Base-by-base conservation (phyloP, 2,113 vertebrate genomes). In the Euleptes europaea region DNA sequence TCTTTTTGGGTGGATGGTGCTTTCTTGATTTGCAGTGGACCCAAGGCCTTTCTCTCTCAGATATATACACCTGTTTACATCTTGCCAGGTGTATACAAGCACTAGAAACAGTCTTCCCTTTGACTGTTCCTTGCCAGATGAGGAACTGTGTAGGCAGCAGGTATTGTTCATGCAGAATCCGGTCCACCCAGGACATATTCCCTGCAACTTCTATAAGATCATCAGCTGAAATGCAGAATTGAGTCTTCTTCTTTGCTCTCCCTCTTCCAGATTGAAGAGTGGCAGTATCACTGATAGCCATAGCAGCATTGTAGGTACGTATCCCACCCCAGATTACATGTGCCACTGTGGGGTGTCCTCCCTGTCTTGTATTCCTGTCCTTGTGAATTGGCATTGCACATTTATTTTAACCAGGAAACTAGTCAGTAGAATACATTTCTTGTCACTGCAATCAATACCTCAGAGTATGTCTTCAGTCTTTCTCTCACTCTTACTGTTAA, bases 401-500 rank as follows among this genome's bases (percentile, higher is more conserved):
- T 51, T 6, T 73, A 33, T 85, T 84, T 91, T 69, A 21, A 26
- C 42, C 66, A 31, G 35, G 75, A 81, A 44, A 44, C 9, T n/a
- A 0, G 57, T 71, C 83, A 78, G 40, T 3, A 71, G 21, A n/a
- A 0, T 8, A 35, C 47, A 49, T 81, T 85, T 87, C 57, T 71
- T 19, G 11, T 51, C 15, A n/a, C 40, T 19, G 8, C 19, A 82
- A n/a, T 11, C 86, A 6, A 49, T 80, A 76, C 57, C 51, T 83
- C 15, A 26, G 67, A 69, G 21, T 40, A 17, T 70, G 78, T 2
- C 83, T 40, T 21, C 80, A 38, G 67, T 86, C 75, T 91, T 85
- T 84, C 2, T 40, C 17, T 42, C 19, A 1, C 79, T 76, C 66
- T 83, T 84, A 85, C 60, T 31, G 33, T 17, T 86, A 80, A 78